These are phyloP conservation scores for Ectobius pallidus DNA, from an alignment of 2,888 invertebrate genomes.

Conservation along the genomic window DNA sequence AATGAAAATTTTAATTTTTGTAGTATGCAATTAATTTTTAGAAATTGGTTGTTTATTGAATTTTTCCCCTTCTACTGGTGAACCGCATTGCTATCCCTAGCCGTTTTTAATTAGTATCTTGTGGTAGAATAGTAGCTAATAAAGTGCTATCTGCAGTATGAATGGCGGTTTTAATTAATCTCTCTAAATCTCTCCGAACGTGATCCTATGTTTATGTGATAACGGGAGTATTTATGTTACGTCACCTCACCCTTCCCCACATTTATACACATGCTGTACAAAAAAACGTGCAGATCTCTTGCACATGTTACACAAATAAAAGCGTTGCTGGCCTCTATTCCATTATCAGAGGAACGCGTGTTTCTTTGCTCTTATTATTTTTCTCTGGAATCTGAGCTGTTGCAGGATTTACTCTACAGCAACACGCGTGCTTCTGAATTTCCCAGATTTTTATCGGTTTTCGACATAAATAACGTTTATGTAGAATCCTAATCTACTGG, in stretches of 20 bases:
- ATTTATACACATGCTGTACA: background rate
- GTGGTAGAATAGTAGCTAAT: background rate
- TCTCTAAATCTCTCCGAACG: background rate
- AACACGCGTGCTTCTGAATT: too few species aligned
- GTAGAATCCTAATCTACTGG: too few species aligned
- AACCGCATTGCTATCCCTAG: too few species aligned
- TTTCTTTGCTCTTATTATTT: too few species aligned
- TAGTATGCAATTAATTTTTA: too few species aligned
- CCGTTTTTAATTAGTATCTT: conserved; percentile 3
- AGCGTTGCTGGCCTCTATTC: background rate
- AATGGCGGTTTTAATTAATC: background rate
- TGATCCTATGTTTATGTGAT: background rate
- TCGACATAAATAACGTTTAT: too few species aligned
- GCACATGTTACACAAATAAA: background rate
- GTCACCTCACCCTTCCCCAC: background rate
- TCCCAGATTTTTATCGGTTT: too few species aligned
- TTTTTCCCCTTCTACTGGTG: too few species aligned
- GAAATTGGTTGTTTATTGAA: too few species aligned
- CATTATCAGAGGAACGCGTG: background rate
- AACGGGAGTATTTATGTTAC: background rate
- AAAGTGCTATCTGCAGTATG: conserved; percentile 9
- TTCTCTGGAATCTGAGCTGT: too few species aligned
- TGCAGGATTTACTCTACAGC: too few species aligned
- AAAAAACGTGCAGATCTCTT: background rate
- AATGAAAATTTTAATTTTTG: too few species aligned